Evolutionary conservation across 2,888 invertebrate genomes (phyloP).

Genomic region (Dicyrtoma fusca): DNA sequence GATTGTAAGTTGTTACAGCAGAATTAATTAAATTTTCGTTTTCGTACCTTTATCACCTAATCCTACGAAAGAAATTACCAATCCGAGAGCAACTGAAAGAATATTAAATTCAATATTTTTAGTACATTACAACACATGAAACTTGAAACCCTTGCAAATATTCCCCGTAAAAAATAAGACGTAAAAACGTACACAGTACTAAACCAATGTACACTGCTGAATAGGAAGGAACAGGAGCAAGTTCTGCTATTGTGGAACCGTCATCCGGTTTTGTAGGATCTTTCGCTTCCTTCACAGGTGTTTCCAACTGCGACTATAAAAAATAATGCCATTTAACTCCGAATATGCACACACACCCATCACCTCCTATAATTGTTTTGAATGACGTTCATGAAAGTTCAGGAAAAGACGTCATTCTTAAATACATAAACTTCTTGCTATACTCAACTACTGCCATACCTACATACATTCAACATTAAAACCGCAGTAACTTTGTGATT

Average conservation of each 20-base stretch:
- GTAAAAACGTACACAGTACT: conserved; percentile 47
- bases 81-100: conserved; percentile 50
- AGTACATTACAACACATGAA: not conserved
- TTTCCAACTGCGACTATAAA: conserved; percentile 22
- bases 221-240: conserved; percentile 47
- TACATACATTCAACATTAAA: too few relatives aligned
- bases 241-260: conserved; percentile 41
- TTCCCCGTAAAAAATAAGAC: too few relatives aligned
- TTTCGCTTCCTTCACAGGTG: not conserved
- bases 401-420: too few relatives aligned
- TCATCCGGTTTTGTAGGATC: conserved; percentile 34
- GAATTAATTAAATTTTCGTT: not conserved
- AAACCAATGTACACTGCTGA: conserved; percentile 54
- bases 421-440: too few relatives aligned
- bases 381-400: not conserved
- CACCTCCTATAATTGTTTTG: too few relatives aligned
- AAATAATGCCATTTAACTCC: too few relatives aligned
- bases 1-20: too few relatives aligned
- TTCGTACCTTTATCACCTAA: conserved; percentile 54
- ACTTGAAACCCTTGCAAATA: too few relatives aligned
- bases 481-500: too few relatives aligned
- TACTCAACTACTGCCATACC: too few relatives aligned
- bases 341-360: not conserved
- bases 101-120: conserved; percentile 6
- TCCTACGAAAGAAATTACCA: conserved; percentile 55